Percentiles rank a stretch among this genome's conserved stretches.
Conservation (phyloP, 1,140 invertebrate genomes). For the Calycopis cecrops region DNA sequence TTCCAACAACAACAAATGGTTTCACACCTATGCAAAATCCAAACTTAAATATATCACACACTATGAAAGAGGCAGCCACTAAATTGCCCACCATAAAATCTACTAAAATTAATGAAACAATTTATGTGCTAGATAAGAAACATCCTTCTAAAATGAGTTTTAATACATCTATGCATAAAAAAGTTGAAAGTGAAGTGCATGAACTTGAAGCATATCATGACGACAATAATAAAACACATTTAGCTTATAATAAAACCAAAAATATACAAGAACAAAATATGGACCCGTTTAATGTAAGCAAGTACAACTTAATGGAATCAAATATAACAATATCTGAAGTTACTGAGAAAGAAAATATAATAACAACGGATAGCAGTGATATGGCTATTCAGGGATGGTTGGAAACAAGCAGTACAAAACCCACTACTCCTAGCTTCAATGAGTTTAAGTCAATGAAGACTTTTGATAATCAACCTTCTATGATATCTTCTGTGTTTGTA, state of each 20-base stretch:
- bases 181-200: slow-evolving; percentile 62
- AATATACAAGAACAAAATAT: slow-evolving; percentile 57
- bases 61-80: slow-evolving; percentile 20
- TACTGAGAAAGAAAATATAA: slow-evolving; percentile 62
- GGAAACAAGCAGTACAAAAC: slow-evolving; percentile 44
- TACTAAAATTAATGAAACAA: slow-evolving; percentile 32
- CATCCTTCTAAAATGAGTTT: slow-evolving; percentile 33
- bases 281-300: slow-evolving; percentile 48
- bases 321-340: slow-evolving; percentile 59
- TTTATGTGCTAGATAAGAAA: slow-evolving; percentile 32
- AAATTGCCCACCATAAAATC: slow-evolving; percentile 28
- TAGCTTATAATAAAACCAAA: slow-evolving; percentile 62
- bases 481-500: slow-evolving; percentile 47
- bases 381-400: slow-evolving; percentile 58
- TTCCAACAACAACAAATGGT: slow-evolving; percentile 80
- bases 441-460: slow-evolving; percentile 48
- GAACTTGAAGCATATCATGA: slow-evolving; percentile 55
- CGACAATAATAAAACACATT: slow-evolving; percentile 55
- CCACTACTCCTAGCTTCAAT: slow-evolving; percentile 32
- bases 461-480: slow-evolving; percentile 49
- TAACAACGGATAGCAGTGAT: slow-evolving; percentile 64
- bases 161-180: slow-evolving; percentile 51
- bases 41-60: slow-evolving; percentile 23
- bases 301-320: slow-evolving; percentile 63
- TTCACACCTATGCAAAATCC: slow-evolving; percentile 82